These are phyloP conservation scores for Calidris pugnax DNA, from an alignment of 2,113 vertebrate genomes.

Conservation along the genomic window DNA sequence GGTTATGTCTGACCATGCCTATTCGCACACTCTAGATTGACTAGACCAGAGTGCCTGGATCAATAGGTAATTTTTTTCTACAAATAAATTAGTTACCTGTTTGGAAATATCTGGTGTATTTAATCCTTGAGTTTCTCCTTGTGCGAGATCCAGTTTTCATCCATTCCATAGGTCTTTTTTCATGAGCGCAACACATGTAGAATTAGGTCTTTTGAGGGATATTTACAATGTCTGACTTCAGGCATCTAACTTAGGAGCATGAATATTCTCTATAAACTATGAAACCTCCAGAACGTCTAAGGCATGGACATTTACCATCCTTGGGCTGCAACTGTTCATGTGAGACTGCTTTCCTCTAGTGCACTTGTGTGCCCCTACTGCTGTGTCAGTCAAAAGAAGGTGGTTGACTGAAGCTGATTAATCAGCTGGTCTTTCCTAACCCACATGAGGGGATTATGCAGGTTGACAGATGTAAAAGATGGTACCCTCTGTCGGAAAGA, in stretches of 20 bases:
- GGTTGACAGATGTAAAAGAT: background rate
- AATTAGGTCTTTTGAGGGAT: background rate
- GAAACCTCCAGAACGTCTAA: background rate
- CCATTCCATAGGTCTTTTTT: background rate
- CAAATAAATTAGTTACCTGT: background rate
- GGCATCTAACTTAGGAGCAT: background rate
- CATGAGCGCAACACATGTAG: background rate
- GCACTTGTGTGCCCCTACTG: background rate
- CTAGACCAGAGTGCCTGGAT: background rate
- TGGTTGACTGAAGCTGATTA: background rate
- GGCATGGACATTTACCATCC: background rate
- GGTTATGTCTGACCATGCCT: background rate
- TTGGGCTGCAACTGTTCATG: background rate
- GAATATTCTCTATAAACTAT: background rate
- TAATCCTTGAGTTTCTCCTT: background rate
- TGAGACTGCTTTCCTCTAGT: background rate
- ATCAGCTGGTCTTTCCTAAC: background rate
- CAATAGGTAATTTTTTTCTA: background rate
- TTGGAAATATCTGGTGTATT: background rate
- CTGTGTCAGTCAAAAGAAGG: background rate
- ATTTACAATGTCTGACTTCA: background rate
- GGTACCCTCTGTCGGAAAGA: background rate
- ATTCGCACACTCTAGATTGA: background rate
- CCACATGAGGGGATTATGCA: background rate
- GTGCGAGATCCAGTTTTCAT: background rate